A percentile compares a stretch with the other conserved stretches of the same genome.
These are phyloP conservation scores for Orycteropus afer DNA, from an alignment of 2,113 vertebrate species.

Conservation along the genomic window DNA sequence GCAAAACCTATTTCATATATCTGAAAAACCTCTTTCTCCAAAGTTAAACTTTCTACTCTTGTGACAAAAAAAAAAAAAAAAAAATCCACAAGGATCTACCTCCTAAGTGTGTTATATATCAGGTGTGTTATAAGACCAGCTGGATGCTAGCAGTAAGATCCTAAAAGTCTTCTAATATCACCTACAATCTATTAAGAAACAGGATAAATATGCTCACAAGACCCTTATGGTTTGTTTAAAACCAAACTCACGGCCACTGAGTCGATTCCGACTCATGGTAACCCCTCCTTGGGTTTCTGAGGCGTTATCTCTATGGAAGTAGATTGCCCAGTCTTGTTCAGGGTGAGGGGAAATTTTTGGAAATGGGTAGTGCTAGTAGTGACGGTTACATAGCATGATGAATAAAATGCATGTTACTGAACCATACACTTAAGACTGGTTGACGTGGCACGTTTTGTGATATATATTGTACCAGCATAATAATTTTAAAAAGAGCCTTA, in stretches of 20 bases:
- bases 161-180: neutral
- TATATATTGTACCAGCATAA: neutral
- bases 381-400: neutral
- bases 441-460: neutral
- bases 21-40: conserved; percentile 42
- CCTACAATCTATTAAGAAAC: neutral
- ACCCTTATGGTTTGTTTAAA: no score
- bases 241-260: no score
- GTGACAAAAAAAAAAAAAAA: neutral
- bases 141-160: neutral
- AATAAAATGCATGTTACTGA: neutral
- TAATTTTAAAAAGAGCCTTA: neutral
- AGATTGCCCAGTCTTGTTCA: no score
- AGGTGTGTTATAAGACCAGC: neutral
- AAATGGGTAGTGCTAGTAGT: neutral
- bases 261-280: no score
- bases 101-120: no score
- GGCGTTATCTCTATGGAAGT: no score
- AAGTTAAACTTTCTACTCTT: conserved; percentile 55
- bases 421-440: neutral
- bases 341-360: neutral
- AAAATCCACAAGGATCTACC: neutral
- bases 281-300: no score
- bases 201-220: no score
- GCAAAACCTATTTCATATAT: conserved; percentile 45